Evolutionary conservation across 2,797 vertebrate genomes (phyloP).

Genomic region (Acipenser ruthenus): DNA sequence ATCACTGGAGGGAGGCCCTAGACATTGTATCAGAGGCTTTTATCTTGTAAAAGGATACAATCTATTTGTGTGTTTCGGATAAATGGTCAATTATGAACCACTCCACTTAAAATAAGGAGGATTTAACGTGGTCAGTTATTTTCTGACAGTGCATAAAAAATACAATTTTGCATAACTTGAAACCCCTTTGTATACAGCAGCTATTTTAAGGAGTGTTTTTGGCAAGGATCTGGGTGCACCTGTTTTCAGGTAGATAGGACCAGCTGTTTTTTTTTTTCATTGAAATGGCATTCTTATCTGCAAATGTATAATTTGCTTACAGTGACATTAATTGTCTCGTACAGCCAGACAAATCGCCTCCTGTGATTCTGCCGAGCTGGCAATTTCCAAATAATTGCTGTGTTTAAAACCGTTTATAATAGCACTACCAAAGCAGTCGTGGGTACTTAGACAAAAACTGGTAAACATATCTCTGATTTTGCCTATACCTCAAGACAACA

Average conservation of each 20-base stretch:
- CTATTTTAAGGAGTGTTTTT: not conserved
- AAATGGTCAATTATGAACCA: not conserved
- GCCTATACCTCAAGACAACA: too few relatives aligned
- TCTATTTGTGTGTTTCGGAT: slow-evolving; percentile 3
- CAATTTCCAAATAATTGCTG: slow-evolving; percentile 18
- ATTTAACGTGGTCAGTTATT: not conserved
- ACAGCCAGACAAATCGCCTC: slow-evolving; percentile 19
- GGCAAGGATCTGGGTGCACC: not conserved
- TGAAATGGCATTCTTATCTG: not conserved
- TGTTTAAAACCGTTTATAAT: slow-evolving; percentile 14
- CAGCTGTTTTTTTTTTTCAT: not conserved
- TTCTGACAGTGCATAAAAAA: not conserved
- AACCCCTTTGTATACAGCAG: not conserved
- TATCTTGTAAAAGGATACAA: slow-evolving; percentile 7
- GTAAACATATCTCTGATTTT: too few relatives aligned
- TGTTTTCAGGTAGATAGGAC: not conserved
- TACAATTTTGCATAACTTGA: not conserved
- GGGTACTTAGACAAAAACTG: slow-evolving; percentile 2
- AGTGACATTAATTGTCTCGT: slow-evolving; percentile 1
- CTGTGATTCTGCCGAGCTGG: slow-evolving; percentile 10
- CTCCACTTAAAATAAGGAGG: not conserved
- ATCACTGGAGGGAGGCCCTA: not conserved
- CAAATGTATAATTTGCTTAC: not conserved
- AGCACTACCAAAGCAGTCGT: slow-evolving; percentile 5
- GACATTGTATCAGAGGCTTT: slow-evolving; percentile 1